Base-by-base conservation (phyloP, 64 coral and sea anemone species). In the Dendrophyllia cribrosa region DNA sequence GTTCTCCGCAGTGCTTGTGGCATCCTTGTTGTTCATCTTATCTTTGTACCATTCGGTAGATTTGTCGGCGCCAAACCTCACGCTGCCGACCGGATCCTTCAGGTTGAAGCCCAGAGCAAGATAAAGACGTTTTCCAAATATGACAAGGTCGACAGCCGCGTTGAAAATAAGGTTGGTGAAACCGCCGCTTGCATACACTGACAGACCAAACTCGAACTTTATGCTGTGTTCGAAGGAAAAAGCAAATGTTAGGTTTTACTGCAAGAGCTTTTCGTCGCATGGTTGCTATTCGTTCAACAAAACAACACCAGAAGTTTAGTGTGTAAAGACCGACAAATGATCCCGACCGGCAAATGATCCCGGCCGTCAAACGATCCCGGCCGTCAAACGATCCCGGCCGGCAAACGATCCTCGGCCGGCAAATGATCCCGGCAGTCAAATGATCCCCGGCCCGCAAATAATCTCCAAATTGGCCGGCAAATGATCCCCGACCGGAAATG, bases 41-140 rank as follows among this genome's bases (percentile, higher is more conserved):
- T 98, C 83, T 47, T 96, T 96, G 91, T 95, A 98, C 88, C 91
- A 91, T n/a, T 93, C 74, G 0, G 94, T 93, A n/a, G 84, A 87
- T 47, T 77, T 85, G 20, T 89, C 86, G 24, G 82, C 81, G 13
- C 93, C 87, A 4, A 62, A 51, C 78, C 85, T 89, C 5, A 98
- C 66, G 68, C 94, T 95, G 16, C 56, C 85, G 11, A 93, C 82
- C 4, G 97, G 97, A 66, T 93, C 83, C 1, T 52, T 78, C 53
- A 98, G 73, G 50, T 92, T 93, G 51, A 98, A 90, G 10, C 60
- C 86, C 9, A 98, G n/a, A 3, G 86, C 86, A 1, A 95, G 77
- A 71, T 96, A 96, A 9, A 96, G 76, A 4, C 97, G 91, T 59
- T 99, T 89, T 48, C 97, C 97, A 88, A 99, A 99, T 87, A 99